Evolutionary conservation across 2,888 invertebrate genomes (phyloP), one percentile per base, ranked within the genome.

Genomic region (Piscicola geometra): DNA sequence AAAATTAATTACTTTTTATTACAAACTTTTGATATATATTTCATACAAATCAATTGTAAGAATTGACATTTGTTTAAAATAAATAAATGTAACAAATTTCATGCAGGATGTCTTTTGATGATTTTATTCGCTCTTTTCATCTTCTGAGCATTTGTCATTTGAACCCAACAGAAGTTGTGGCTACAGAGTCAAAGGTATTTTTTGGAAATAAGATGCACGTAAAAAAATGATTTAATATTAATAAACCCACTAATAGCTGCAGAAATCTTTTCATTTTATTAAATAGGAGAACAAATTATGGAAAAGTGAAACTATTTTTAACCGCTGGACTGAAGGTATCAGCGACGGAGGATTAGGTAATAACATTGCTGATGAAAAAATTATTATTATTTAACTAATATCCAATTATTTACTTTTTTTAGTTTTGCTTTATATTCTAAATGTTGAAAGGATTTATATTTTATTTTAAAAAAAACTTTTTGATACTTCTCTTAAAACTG

Each of bases 61-160:
- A n/a, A n/a, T n/a, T n/a, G n/a, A n/a, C n/a, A n/a, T n/a, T n/a
- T n/a, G n/a, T n/a, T n/a, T n/a, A n/a, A n/a, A n/a, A n/a, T n/a
- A n/a, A n/a, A n/a, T n/a, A n/a, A n/a, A n/a, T n/a, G n/a, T n/a
- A n/a, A n/a, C n/a, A n/a, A n/a, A n/a, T n/a, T n/a, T n/a, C n/a
- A n/a, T n/a, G 60, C 76, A 84, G 84, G 91, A 90, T 91, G 90
- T 89, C 90, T 0, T 94, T 90, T 85, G 91, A 86, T 67, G 97
- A 98, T 85, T 95, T 94, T 82, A 88, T 91, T 70, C 88, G 87
- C n/a, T 90, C 92, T 81, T 97, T 95, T 84, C 89, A 90, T 21
- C 89, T 90, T 84, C 88, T 97, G 80, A 96, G 96, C 86, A 92
- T 98, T 80, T 97, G 96, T 85, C 96, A 97, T 85, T 90, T 97